Percentiles rank a stretch among this genome's conserved stretches.
Conservation (phyloP, 2,888 invertebrate species). For the Stenotaenia linearis region DNA sequence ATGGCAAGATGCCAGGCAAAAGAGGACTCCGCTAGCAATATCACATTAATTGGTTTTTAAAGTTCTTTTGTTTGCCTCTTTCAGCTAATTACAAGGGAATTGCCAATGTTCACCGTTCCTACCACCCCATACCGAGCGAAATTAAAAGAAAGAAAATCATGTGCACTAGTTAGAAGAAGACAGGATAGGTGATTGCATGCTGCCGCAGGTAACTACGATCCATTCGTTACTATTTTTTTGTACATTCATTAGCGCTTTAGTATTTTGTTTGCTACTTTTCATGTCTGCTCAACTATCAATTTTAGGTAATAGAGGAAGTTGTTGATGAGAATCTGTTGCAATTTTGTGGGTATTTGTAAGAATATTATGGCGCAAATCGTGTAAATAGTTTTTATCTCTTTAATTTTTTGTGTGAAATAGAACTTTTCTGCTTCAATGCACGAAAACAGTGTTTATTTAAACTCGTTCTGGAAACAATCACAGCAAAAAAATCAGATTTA, state of each 20-base stretch:
- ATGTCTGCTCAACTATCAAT: not conserved
- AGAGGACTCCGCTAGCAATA: conserved; percentile 8
- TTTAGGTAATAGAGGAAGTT: not conserved
- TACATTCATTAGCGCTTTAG: not conserved
- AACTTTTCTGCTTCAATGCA: too few species aligned
- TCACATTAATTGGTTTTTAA: conserved; percentile 24
- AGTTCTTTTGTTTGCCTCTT: conserved; percentile 26
- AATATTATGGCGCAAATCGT: not conserved
- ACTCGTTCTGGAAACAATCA: not conserved
- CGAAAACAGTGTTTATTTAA: not conserved
- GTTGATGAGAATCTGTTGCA: not conserved
- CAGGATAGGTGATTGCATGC: conserved; percentile 20
- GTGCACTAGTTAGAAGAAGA: not conserved
- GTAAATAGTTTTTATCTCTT: too few species aligned
- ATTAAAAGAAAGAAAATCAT: conserved; percentile 24
- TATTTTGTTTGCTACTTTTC: not conserved
- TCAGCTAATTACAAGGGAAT: conserved; percentile 19
- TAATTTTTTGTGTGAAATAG: too few species aligned
- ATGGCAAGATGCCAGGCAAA: conserved; percentile 18
- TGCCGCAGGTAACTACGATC: conserved; percentile 3
- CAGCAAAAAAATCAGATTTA: too few species aligned
- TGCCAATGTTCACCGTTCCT: conserved; percentile 21
- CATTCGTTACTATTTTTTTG: not conserved
- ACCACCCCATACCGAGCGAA: conserved; percentile 16
- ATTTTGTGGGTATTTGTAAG: not conserved